Evolutionary conservation across 30 jellyfish, hydroid and myxozoan genomes (phyloP).

Genomic region (Aurelia sp.): DNA sequence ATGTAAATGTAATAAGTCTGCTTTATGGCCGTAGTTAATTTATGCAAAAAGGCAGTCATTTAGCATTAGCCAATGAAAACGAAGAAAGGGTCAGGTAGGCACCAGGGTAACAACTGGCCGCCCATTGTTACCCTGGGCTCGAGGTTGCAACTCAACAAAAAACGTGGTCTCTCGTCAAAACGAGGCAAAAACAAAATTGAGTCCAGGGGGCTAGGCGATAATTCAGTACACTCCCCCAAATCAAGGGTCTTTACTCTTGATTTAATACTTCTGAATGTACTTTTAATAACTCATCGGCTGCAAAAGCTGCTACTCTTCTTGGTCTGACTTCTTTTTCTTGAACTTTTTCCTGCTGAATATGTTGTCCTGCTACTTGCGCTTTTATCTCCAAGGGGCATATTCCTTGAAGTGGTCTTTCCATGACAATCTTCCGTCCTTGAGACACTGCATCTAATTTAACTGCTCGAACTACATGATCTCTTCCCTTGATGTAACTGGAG

Average conservation of each 20-base stretch:
- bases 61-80: no score
- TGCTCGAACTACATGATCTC: slow-evolving; percentile 45
- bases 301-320: slow-evolving; percentile 32
- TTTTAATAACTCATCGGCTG: slow-evolving; percentile 19
- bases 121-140: no score
- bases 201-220: no score
- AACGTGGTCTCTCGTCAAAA: no score
- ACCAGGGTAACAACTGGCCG: no score
- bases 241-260: slow-evolving; percentile 19
- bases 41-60: no score
- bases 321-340: slow-evolving; percentile 32
- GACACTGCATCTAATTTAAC: slow-evolving; percentile 41
- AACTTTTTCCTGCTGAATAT: slow-evolving; percentile 1
- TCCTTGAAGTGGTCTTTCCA: slow-evolving; percentile 38
- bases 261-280: slow-evolving; percentile 3
- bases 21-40: no score
- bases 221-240: slow-evolving; percentile 25
- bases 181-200: no score
- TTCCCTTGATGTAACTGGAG: slow-evolving; percentile 36
- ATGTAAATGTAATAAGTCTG: no score
- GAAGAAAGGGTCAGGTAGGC: no score
- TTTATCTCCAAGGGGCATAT: slow-evolving; percentile 22
- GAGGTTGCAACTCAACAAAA: no score
- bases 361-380: slow-evolving; percentile 7
- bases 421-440: slow-evolving; percentile 28